Evolutionary conservation across 2,888 invertebrate genomes (phyloP).

Genomic region (Calephelis perditalis): DNA sequence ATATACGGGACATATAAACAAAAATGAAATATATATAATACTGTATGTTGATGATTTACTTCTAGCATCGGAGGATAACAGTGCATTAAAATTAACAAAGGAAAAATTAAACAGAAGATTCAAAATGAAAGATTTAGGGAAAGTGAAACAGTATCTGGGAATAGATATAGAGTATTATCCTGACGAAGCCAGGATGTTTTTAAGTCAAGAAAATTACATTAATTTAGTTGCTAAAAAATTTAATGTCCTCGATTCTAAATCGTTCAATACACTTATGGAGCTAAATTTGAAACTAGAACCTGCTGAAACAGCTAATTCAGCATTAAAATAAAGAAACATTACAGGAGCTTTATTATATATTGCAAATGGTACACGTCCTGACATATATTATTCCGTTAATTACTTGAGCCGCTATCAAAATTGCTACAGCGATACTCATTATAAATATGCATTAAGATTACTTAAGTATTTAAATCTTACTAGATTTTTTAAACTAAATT

Average conservation of each 20-base stretch:
- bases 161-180: neutral
- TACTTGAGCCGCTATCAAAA: neutral
- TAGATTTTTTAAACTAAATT: slow-evolving; percentile 3
- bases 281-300: too few relatives aligned
- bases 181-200: too few relatives aligned
- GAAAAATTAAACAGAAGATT: neutral
- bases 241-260: too few relatives aligned
- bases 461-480: slow-evolving; percentile 28
- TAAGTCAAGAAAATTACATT: too few relatives aligned
- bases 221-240: too few relatives aligned
- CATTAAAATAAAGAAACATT: neutral
- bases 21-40: too few relatives aligned
- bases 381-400: neutral
- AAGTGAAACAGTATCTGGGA: neutral
- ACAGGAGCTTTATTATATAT: neutral
- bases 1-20: neutral
- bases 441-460: slow-evolving; percentile 29
- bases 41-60: too few relatives aligned
- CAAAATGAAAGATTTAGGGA: neutral
- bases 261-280: too few relatives aligned
- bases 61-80: too few relatives aligned
- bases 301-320: too few relatives aligned
- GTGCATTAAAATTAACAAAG: neutral
- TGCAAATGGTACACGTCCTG: neutral
- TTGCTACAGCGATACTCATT: slow-evolving; percentile 16